Percentiles rank a stretch among this genome's conserved stretches.
phyloP scores from a whole-genome alignment of 2,797 vertebrate species.

The Lemur catta region DNA sequence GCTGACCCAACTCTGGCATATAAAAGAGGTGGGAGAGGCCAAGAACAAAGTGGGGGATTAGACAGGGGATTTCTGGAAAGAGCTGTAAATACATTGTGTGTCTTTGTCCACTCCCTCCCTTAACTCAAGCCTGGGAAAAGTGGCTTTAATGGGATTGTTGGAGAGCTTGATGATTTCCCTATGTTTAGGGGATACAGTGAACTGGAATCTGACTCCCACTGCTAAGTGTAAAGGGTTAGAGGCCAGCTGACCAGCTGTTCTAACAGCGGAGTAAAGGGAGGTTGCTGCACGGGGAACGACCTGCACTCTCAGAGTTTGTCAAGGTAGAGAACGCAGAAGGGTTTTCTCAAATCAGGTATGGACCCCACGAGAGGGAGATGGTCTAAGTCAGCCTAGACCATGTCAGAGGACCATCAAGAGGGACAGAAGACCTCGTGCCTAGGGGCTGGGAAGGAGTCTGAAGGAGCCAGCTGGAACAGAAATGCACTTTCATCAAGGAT shows the following conservation, averaged over 20 bases:
- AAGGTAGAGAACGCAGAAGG: background rate
- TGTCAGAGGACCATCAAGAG: background rate
- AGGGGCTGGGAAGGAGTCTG: background rate
- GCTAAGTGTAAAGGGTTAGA: background rate
- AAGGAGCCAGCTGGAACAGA: background rate
- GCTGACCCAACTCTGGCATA: constrained; percentile 57
- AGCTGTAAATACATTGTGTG: background rate
- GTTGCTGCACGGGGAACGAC: background rate
- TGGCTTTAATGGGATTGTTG: background rate
- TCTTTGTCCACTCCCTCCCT: background rate
- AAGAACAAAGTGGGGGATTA: background rate
- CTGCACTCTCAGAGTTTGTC: background rate
- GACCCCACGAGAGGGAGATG: background rate
- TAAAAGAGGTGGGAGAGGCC: background rate
- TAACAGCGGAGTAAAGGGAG: background rate
- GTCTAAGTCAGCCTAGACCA: background rate
- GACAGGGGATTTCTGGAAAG: constrained; percentile 31
- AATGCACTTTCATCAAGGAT: background rate
- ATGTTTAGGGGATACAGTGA: background rate
- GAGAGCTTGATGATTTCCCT: constrained; percentile 28
- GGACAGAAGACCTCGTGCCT: background rate
- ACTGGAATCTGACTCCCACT: constrained; percentile 32
- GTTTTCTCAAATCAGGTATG: constrained; percentile 12
- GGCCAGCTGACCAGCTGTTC: background rate
- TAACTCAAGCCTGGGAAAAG: constrained; percentile 32